These are phyloP conservation scores for Lordiphosa mommai DNA, from an alignment of 1,140 invertebrate genomes.

Conservation along the genomic window DNA sequence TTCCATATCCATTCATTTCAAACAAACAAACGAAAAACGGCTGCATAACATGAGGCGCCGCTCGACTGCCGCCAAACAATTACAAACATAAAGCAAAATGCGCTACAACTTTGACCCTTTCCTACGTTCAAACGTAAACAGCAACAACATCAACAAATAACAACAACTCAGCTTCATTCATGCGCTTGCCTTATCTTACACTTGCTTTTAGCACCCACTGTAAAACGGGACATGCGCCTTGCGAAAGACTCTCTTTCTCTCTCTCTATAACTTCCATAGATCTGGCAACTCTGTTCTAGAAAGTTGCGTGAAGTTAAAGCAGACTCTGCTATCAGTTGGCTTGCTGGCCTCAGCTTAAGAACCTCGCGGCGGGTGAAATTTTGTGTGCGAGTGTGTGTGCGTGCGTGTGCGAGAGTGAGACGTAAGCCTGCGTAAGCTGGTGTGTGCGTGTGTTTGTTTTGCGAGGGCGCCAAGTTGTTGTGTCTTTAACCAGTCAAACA, in stretches of 20 bases:
- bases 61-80: conserved; percentile 58
- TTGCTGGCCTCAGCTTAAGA: conserved; percentile 42
- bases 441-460: conserved; percentile 4
- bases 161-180: conserved; percentile 55
- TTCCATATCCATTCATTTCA: neutral
- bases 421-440: conserved; percentile 1
- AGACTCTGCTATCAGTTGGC: conserved; percentile 59
- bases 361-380: conserved; percentile 34
- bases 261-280: neutral
- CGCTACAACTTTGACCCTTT: conserved; percentile 65
- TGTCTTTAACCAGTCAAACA: conserved; percentile 44
- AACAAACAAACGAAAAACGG: conserved; percentile 13
- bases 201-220: conserved; percentile 29
- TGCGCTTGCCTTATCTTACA: neutral
- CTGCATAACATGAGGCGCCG: conserved; percentile 38
- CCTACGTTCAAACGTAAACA: conserved; percentile 57
- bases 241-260: conserved; percentile 8
- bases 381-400: conserved; percentile 4
- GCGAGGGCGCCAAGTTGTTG: conserved; percentile 64
- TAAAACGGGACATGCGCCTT: conserved; percentile 19
- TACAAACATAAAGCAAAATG: conserved; percentile 65
- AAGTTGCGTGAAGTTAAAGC: neutral
- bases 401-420: conserved; percentile 14
- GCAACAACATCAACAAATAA: conserved; percentile 12
- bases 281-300: conserved; percentile 41